Evolutionary conservation across 2,113 vertebrate genomes (phyloP).

Genomic region (Cynocephalus volans): DNA sequence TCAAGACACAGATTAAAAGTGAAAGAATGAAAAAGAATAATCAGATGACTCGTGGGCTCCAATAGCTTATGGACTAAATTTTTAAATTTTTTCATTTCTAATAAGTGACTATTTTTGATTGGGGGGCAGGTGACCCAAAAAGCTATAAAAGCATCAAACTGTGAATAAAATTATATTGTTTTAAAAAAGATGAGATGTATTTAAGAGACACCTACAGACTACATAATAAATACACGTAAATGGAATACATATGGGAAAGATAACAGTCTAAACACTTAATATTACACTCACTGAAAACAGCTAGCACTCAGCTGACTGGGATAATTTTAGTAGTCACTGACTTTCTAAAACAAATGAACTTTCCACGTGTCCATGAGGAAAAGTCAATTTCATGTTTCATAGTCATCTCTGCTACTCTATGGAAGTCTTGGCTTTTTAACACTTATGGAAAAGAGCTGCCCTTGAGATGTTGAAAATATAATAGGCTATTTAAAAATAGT

Average conservation of each 20-base stretch:
- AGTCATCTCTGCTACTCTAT: not conserved
- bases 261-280: not conserved
- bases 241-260: not conserved
- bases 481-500: constrained; percentile 60
- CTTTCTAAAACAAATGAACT: constrained; percentile 31
- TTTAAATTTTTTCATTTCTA: not conserved
- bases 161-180: not conserved
- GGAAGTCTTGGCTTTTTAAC: constrained; percentile 22
- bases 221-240: not conserved
- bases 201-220: not conserved
- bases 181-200: not conserved
- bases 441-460: constrained; percentile 44
- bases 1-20: not conserved
- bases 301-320: not conserved
- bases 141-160: not conserved
- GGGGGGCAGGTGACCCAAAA: not conserved
- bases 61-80: not conserved
- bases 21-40: not conserved
- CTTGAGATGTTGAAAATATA: constrained; percentile 58
- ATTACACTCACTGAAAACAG: not conserved
- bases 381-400: not conserved
- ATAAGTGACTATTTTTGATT: not conserved
- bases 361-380: constrained; percentile 25
- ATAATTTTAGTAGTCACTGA: constrained; percentile 26
- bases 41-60: not conserved